Evolutionary conservation across 2,113 vertebrate genomes (phyloP), one percentile per base, ranked within the genome.

Genomic region (Balaeniceps rex): DNA sequence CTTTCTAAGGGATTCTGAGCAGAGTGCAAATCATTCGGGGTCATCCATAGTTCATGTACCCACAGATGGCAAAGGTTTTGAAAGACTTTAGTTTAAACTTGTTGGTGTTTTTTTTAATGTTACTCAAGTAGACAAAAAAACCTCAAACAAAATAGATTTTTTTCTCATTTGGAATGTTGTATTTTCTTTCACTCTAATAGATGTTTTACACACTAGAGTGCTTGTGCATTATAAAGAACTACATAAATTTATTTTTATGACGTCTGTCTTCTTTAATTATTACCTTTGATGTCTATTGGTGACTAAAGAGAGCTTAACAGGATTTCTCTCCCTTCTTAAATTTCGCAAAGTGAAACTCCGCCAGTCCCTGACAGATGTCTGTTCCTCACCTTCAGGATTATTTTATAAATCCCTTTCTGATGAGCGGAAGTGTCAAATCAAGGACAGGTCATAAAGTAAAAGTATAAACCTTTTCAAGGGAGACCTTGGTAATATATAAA

Each of bases 21-120:
- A 97, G 98, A 98, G 98, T 98, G 98, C 99, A 99, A 99, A 99
- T 99, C 98, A 98, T 98, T 98, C 91, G 98, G 98, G 99, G 99
- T 99, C 99, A 98, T 98, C 97, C 97, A 98, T 98, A 99, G 99
- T 99, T 99, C 99, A 98, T 97, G 99, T 98, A 99, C 99, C 99
- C 99, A 98, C 98, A 99, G 98, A 99, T 99, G 99, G 99, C 98
- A 98, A 98, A 98, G 98, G 98, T 97, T 98, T 98, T 98, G 97
- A 98, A 98, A 98, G 98, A 98, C 98, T 98, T 98, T 96, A 66
- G 97, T 98, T 98, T 98, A 98, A 99, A 98, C 98, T 98, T 98
- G 97, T 97, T 97, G 95, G 94, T 21, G n/a, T 87, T 93, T 93
- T 90, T 97, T 84, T 87, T 96, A 94, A 85, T 82, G 81, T 94